phyloP scores from a whole-genome alignment of 2,113 vertebrate genomes.

The Sisor rabdophorus region DNA sequence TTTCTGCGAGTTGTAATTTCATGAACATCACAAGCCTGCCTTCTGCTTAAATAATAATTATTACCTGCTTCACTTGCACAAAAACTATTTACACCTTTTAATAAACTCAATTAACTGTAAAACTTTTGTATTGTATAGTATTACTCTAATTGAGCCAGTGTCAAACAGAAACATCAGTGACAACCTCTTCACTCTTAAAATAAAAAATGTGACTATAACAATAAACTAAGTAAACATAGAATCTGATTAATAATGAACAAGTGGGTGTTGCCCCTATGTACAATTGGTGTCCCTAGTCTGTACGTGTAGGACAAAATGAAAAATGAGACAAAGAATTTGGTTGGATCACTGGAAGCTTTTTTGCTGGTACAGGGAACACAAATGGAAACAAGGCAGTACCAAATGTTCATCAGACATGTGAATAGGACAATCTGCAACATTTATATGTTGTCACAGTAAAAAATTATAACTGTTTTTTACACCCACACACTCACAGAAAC shows the following conservation, averaged over 20 bases:
- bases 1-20: not conserved
- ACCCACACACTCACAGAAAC: constrained; percentile 9
- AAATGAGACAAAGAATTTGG: not conserved
- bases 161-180: not conserved
- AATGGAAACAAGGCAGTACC: not conserved
- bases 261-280: not conserved
- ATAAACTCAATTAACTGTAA: not conserved
- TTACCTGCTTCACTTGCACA: not conserved
- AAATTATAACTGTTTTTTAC: not conserved
- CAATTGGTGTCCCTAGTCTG: not conserved
- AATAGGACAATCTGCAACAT: constrained; percentile 11
- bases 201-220: not conserved
- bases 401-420: constrained; percentile 3
- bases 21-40: constrained; percentile 14
- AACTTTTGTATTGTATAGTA: not conserved
- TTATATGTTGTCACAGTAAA: constrained; percentile 16
- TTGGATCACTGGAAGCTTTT: constrained; percentile 35
- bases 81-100: not conserved
- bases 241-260: not conserved
- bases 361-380: not conserved
- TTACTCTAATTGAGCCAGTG: not conserved
- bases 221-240: not conserved
- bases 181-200: constrained; percentile 6
- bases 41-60: not conserved
- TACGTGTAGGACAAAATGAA: not conserved